Evolutionary conservation across 2,113 vertebrate genomes (phyloP).

Genomic region (Malurus elegans): DNA sequence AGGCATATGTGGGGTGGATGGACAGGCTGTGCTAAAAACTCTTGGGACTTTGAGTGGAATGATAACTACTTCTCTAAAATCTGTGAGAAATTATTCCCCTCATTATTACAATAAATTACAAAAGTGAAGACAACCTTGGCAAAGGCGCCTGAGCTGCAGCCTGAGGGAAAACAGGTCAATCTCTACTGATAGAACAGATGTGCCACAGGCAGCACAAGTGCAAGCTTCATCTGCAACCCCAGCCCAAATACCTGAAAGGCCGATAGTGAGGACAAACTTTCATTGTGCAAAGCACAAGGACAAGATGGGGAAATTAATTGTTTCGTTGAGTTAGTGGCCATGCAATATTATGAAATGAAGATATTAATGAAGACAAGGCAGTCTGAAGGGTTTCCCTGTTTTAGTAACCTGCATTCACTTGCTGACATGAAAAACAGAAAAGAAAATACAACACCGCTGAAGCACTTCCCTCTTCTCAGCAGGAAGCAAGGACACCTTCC

Average conservation of each 20-base stretch:
- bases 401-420: not conserved
- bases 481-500: not conserved
- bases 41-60: not conserved
- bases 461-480: not conserved
- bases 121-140: not conserved
- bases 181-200: not conserved
- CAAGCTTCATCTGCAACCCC: not conserved
- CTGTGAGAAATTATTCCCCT: not conserved
- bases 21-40: not conserved
- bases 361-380: not conserved
- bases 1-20: not conserved
- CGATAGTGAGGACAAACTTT: not conserved
- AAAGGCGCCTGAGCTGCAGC: conserved; percentile 6
- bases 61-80: not conserved
- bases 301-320: not conserved
- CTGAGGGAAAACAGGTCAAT: not conserved
- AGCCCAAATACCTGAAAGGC: not conserved
- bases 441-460: not conserved
- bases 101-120: not conserved
- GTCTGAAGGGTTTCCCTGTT: not conserved
- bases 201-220: not conserved
- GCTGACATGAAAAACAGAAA: not conserved
- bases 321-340: not conserved
- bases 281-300: not conserved
- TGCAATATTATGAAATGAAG: not conserved